A percentile compares a stretch with the other conserved stretches of the same genome.
These are phyloP conservation scores for Listrodromus nycthemerus DNA, from an alignment of 2,888 invertebrate genomes.

Conservation along the genomic window DNA sequence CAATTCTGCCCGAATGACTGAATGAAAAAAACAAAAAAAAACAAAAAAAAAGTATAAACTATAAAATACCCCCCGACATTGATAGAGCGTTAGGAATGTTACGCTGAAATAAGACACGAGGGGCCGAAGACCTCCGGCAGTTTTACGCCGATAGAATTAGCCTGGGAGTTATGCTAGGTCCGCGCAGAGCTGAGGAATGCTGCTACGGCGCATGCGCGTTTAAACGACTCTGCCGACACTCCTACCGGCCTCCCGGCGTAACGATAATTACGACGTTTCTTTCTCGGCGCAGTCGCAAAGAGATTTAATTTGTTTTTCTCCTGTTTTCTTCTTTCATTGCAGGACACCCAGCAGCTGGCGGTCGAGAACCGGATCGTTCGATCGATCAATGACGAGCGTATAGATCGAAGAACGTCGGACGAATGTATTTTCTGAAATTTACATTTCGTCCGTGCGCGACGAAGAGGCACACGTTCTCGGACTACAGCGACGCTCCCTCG, in stretches of 20 bases:
- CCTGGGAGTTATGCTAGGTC: slow-evolving; percentile 35
- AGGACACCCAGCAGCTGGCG: not conserved
- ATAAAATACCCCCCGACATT: not conserved
- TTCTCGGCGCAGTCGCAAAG: not conserved
- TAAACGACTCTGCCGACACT: slow-evolving; percentile 22
- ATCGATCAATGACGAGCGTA: slow-evolving; percentile 2
- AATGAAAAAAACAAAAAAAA: not conserved
- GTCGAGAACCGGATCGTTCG: slow-evolving; percentile 5
- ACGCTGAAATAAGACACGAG: slow-evolving; percentile 22
- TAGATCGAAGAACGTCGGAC: not conserved
- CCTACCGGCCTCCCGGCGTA: not conserved
- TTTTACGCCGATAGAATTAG: slow-evolving; percentile 3
- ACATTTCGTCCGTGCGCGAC: not conserved
- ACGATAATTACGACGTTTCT: slow-evolving; percentile 27
- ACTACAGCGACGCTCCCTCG: slow-evolving; percentile 52
- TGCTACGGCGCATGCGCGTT: slow-evolving; percentile 33
- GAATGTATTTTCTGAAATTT: not conserved
- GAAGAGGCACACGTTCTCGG: not conserved
- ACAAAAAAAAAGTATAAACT: slow-evolving; percentile 1
- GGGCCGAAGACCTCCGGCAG: slow-evolving; percentile 28
- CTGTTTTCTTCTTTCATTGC: not conserved
- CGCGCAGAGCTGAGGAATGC: slow-evolving; percentile 35
- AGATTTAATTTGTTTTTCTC: not conserved
- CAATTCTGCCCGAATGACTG: not conserved
- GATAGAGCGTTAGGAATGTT: slow-evolving; percentile 17